phyloP scores from a whole-genome alignment of 1,140 invertebrate species.

The Drosophila elegans region DNA sequence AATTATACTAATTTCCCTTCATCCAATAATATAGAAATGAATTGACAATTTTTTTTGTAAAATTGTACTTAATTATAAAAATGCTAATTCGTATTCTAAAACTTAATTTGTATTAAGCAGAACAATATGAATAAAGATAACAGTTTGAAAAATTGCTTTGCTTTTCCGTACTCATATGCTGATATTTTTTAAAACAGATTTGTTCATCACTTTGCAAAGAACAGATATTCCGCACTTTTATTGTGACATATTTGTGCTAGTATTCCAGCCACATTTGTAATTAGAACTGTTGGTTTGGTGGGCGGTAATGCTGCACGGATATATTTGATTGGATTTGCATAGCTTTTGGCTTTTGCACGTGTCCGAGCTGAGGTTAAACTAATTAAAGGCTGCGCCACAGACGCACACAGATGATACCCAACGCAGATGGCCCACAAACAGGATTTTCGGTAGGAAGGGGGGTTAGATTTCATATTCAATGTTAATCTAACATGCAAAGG shows the following conservation, averaged over 20 bases:
- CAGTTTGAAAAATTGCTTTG: no score
- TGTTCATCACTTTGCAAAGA: no score
- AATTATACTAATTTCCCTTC: no score
- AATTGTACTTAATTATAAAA: no score
- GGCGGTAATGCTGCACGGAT: slow-evolving; percentile 18
- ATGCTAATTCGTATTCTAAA: no score
- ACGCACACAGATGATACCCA: slow-evolving; percentile 6
- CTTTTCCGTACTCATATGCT: no score
- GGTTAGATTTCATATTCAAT: slow-evolving; percentile 54
- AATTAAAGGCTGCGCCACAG: slow-evolving; percentile 52
- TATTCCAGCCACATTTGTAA: slow-evolving; percentile 2
- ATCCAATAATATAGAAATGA: no score
- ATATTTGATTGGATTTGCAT: slow-evolving; percentile 60
- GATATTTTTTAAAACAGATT: no score
- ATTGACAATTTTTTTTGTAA: no score
- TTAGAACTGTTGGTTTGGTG: slow-evolving; percentile 3
- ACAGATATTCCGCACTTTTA: background rate
- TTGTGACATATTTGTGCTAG: background rate
- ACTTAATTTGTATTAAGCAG: no score
- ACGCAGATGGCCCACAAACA: slow-evolving; percentile 22
- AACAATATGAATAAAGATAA: no score
- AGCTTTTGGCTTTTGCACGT: slow-evolving; percentile 62
- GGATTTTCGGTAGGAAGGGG: background rate
- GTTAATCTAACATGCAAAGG: slow-evolving; percentile 80
- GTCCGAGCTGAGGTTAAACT: slow-evolving; percentile 59